Conservation (phyloP, 1,140 invertebrate species). For the Panonychus citri region DNA sequence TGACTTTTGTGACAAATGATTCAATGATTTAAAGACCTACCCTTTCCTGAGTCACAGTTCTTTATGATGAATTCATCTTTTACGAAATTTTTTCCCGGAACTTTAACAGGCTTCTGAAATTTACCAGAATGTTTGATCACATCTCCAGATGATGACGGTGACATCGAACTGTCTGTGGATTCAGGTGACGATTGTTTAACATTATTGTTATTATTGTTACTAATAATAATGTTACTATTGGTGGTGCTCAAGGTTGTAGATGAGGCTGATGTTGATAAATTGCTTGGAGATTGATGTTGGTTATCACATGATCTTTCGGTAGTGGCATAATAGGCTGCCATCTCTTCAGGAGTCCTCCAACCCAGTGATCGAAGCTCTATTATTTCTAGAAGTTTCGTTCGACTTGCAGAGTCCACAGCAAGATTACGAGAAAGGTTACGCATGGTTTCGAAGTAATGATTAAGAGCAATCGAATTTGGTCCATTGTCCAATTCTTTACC, state of each 20-base stretch:
- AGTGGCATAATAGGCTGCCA: constrained; percentile 47
- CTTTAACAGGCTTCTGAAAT: constrained; percentile 55
- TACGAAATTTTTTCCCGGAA: constrained; percentile 68
- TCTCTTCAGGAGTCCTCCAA: constrained; percentile 52
- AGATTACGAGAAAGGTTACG: constrained; percentile 56
- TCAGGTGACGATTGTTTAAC: not conserved
- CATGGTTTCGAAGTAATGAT: constrained; percentile 50
- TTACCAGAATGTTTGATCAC: constrained; percentile 64
- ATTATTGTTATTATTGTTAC: not conserved
- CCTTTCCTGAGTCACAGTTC: constrained; percentile 81
- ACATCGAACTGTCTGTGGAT: constrained; percentile 11
- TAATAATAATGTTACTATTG: not conserved
- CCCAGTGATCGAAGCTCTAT: constrained; percentile 64
- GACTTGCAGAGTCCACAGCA: constrained; percentile 47
- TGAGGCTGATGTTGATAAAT: constrained; percentile 33
- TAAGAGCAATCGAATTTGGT: constrained; percentile 30
- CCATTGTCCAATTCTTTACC: constrained; percentile 2
- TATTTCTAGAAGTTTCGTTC: constrained; percentile 58
- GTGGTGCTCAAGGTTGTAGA: constrained; percentile 34
- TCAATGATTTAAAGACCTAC: constrained; percentile 34
- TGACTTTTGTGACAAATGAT: too few species aligned
- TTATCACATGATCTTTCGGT: too few species aligned
- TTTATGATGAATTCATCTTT: constrained; percentile 80
- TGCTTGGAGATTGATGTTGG: constrained; percentile 34
- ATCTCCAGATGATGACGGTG: constrained; percentile 28